Conservation (phyloP, 2,113 vertebrate genomes). For the Amphiprion percula region DNA sequence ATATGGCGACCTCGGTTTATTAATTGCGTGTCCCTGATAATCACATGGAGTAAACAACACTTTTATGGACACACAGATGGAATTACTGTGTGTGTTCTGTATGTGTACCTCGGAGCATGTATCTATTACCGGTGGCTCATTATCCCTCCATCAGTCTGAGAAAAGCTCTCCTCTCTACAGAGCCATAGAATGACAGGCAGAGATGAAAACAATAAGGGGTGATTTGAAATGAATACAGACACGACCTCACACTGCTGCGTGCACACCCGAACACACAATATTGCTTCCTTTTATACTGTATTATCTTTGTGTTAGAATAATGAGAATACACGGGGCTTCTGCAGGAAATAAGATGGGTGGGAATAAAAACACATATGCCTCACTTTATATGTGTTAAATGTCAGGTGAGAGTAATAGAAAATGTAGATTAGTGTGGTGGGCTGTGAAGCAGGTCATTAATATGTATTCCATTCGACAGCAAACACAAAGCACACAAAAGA, state of each 20-base stretch:
- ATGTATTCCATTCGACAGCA: neutral
- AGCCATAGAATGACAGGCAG: constrained; percentile 31
- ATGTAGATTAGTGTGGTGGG: neutral
- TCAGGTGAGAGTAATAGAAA: neutral
- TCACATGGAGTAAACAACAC: constrained; percentile 28
- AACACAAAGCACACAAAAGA: neutral
- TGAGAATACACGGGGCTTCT: constrained; percentile 19
- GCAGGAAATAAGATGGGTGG: constrained; percentile 1
- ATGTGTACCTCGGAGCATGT: constrained; percentile 24
- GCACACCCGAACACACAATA: neutral
- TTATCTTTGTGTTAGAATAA: constrained; percentile 9
- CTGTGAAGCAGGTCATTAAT: neutral
- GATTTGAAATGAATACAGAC: constrained; percentile 33
- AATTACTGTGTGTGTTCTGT: constrained; percentile 3
- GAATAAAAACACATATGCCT: constrained; percentile 2
- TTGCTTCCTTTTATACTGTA: constrained; percentile 2
- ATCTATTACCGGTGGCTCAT: constrained; percentile 48
- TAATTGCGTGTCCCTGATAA: constrained; percentile 41
- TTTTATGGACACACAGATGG: constrained; percentile 14
- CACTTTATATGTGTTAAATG: neutral
- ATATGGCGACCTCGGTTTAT: constrained; percentile 47
- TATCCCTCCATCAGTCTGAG: constrained; percentile 41
- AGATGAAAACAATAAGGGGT: constrained; percentile 49
- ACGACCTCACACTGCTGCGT: neutral
- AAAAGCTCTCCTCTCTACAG: constrained; percentile 17